Base-by-base conservation (phyloP, 2,113 vertebrate species). In the Callorhinus ursinus region DNA sequence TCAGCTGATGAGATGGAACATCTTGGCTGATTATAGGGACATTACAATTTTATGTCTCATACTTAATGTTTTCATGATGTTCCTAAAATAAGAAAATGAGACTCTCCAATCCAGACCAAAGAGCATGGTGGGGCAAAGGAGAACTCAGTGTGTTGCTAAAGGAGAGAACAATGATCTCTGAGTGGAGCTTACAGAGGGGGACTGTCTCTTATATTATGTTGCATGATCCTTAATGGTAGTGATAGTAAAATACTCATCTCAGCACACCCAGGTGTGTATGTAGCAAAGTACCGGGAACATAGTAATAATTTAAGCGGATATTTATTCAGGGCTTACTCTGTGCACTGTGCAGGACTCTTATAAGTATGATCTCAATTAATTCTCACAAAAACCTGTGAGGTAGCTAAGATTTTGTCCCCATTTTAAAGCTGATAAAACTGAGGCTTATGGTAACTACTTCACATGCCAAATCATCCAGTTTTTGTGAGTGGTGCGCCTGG, bases 301-400 rank as follows among this genome's bases (percentile, higher is more conserved):
- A 72, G 24, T 72, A 72, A 94, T 94, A 63, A 83, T 65, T 67
- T 18, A 49, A 49, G 24, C 13, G 57, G 13, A 26, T 87, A 12
- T 55, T 49, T 61, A 65, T 39, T 90, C 11, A 24, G 21, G 46
- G 26, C 57, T 92, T 83, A 39, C 51, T 92, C 28, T 88, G 15
- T 79, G 18, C 36, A 39, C 33, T 95, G 51, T 95, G 51, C 39
- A 77, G 42, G 1, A 92, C 96, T 79, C 96, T 84, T 88, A 88
- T 12, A 65, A 57, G 5, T 57, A 5, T 86, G 26, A 76, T 14
- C 19, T 65, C 61, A 96, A 8, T 71, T 72, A 89, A 39, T 80
- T 92, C 36, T 92, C 71, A 49, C 7, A 72, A 57, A 31, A 97
- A 42, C 49, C 36, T 53, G 18, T 80, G 26, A 42, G 21, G 9